Base-by-base conservation (phyloP, 1,140 invertebrate species). In the Saxidomus purpurata region DNA sequence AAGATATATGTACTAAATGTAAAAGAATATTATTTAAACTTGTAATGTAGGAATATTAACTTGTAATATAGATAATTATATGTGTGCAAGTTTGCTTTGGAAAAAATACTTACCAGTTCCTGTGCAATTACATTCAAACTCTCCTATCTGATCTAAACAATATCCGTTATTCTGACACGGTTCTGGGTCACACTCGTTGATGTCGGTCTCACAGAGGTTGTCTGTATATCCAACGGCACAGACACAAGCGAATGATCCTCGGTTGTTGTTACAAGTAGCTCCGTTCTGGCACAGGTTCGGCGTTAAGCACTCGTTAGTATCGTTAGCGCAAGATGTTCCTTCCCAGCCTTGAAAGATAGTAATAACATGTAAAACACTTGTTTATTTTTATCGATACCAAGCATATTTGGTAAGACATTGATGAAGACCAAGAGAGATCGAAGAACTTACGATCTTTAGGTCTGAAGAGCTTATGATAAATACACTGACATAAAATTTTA, bases 281-380 rank as follows among this genome's bases (percentile, higher is more conserved):
- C 92, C 92, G 83, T 94, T 93, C 43, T 84, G 86, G 52, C 95
- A 94, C 31, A 92, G 94, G 28, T 85, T 81, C 2, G 74, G 34
- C 25, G 69, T 36, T 19, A 81, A 3, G 89, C 95, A 95, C 71
- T 95, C 94, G 74, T 95, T 90, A 25, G 95, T 88, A 59, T 95
- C 92, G 11, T 79, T 79, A 43, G 93, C 86, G 90, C 95, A 95
- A 34, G 69, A 81, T 36, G 76, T 49, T 22, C 94, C 94, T 4
- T 52, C 47, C 43, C 79, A 93, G 36, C 91, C 92, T 63, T 38
- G 67, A 36, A 71, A 71, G 25, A 63, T 43, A 43, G 4, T 8
- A 43, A 43, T 43, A 43, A 43, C 4, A 43, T 43, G 15, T 43
- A 43, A n/a, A n/a, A n/a, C n/a, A n/a, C n/a, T n/a, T n/a, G n/a